Conservation (phyloP, 2,888 invertebrate genomes). For the Axea sp. region DNA sequence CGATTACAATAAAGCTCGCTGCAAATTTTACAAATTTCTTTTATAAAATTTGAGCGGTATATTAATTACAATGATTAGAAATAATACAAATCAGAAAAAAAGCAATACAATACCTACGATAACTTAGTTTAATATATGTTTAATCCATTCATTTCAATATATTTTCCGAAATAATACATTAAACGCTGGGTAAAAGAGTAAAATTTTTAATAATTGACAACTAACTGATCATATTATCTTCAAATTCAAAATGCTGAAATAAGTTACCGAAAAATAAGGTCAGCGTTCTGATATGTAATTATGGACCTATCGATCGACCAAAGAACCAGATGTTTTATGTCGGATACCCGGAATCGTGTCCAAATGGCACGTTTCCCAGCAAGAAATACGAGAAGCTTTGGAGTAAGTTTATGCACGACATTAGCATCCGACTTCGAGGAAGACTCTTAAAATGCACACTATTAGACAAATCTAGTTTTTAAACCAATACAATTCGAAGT, state of each 20-base stretch:
- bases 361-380: constrained; percentile 66
- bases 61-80: no score
- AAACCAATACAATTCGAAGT: constrained; percentile 22
- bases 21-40: no score
- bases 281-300: constrained; percentile 76
- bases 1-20: no score
- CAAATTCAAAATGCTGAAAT: constrained; percentile 11
- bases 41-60: no score
- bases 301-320: constrained; percentile 73
- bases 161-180: no score
- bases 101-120: no score
- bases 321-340: constrained; percentile 68
- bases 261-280: constrained; percentile 62
- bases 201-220: constrained; percentile 19
- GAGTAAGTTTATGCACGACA: constrained; percentile 64
- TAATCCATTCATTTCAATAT: no score
- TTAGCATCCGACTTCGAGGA: constrained; percentile 48
- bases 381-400: constrained; percentile 66
- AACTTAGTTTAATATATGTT: no score
- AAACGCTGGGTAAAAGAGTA: no score
- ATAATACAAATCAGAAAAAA: no score
- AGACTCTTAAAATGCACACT: constrained; percentile 45
- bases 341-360: constrained; percentile 67
- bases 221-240: constrained; percentile 1
- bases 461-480: constrained; percentile 54